Base-by-base conservation (phyloP, 2,113 vertebrate species). In the Datnioides undecimradiatus region DNA sequence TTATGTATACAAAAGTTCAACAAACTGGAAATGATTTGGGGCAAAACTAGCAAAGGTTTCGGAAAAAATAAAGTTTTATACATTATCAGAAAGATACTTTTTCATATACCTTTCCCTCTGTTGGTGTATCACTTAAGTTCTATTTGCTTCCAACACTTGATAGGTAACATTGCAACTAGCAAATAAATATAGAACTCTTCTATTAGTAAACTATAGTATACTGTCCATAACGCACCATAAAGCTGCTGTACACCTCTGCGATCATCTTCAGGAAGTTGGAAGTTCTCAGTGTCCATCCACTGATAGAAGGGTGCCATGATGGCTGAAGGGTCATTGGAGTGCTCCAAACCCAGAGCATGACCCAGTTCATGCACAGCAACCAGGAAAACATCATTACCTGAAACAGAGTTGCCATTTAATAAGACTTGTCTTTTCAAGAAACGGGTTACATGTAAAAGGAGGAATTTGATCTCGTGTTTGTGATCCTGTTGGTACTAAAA, bases 281-380 rank as follows among this genome's bases (percentile, higher is more conserved):
- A 98, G 92, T 94, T 96, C 8, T 97, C 95, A 0, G 96, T 98
- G 87, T 98, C 96, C 97, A 98, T 97, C 96, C 96, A 98, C 87
- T 97, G 97, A 90, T 98, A 98, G 87, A 97, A 97, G 4, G 97
- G 97, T 0, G 97, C 97, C 97, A 98, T 98, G 84, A 98, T 97
- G 82, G 97, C 97, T 0, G 96, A 97, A 0, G 96, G 97, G 67
- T 98, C 97, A 1, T 91, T 96, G 54, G 97, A 98, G 82, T 98
- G 97, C 81, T 98, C 97, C 34, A 98, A 88, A 59, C 97, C 97
- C 70, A 98, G 82, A 33, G 97, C 97, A 16, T 98, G 97, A 41
- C 97, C 97, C 83, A 98, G 82, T 83, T 98, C 97, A 11, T 98
- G 97, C 52, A 97, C 96, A 3, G 97, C 93, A 59, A 98, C 97